A percentile compares a stretch with the other conserved stretches of the same genome.
Evolutionary conservation across 2,797 vertebrate genomes (phyloP).

Genomic region (Falco concolor): DNA sequence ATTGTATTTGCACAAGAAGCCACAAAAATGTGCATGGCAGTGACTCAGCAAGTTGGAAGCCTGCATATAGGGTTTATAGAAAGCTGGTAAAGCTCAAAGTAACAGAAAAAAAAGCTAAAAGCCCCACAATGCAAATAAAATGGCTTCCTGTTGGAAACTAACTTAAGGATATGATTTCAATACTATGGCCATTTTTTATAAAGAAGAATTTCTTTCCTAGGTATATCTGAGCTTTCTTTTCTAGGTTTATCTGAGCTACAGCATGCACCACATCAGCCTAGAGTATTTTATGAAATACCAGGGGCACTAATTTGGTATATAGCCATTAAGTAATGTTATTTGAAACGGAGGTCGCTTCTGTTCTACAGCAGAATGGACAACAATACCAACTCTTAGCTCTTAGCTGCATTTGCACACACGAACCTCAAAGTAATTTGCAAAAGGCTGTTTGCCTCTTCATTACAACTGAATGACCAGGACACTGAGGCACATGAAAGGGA

Average conservation of each 20-base stretch:
- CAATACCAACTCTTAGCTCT: not conserved
- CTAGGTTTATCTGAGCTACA: slow-evolving; percentile 14
- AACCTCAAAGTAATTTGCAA: not conserved
- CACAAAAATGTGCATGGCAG: slow-evolving; percentile 50
- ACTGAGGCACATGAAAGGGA: not conserved
- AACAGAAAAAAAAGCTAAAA: slow-evolving; percentile 65
- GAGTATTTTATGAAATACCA: not conserved
- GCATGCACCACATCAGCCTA: not conserved
- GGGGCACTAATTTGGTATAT: not conserved
- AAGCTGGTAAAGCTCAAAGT: slow-evolving; percentile 53
- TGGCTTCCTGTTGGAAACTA: slow-evolving; percentile 53
- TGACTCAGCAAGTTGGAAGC: slow-evolving; percentile 66
- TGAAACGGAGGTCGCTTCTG: not conserved
- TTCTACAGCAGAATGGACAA: not conserved
- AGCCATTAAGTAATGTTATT: not conserved
- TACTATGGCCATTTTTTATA: slow-evolving; percentile 21
- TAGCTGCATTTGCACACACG: not conserved
- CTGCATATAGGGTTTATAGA: slow-evolving; percentile 49
- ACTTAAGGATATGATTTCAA: slow-evolving; percentile 49
- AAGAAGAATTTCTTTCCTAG: slow-evolving; percentile 35
- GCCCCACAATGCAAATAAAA: slow-evolving; percentile 42
- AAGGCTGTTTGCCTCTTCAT: not conserved
- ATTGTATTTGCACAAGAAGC: slow-evolving; percentile 38
- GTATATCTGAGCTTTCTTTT: slow-evolving; percentile 18
- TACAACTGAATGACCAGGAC: not conserved